Base-by-base conservation (phyloP, 1,140 invertebrate species). In the Gryon sp. region DNA sequence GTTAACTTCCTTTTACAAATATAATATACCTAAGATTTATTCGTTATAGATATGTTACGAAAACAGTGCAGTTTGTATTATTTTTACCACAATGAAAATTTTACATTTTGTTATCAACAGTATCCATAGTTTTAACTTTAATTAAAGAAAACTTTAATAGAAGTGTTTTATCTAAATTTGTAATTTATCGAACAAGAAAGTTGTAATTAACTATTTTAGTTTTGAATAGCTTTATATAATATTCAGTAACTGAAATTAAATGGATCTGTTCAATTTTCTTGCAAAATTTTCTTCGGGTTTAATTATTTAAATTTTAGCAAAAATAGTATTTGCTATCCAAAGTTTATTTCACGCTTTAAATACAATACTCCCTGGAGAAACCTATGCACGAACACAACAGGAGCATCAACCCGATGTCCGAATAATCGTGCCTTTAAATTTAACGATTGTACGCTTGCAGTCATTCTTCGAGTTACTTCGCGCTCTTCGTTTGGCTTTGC, bases 371-470 rank as follows among this genome's bases (percentile, higher is more conserved):
- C 53, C 19, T 59, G 28, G 41, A 68, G 63, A 78, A 81, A 73
- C 69, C 68, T 52, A 60, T 57, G 70, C 57, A 73, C 65, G 45
- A 69, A 69, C 22, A 32, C 18, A 52, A 74, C 50, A 66, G 52
- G 60, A 69, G 69, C 73, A 69, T 68, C 55, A 62, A 63, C 22
- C 34, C 50, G 62, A 63, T 43, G 52, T 74, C 32, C 53, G 46
- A 16, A 66, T 53, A 66, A 66, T 74, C 41, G 52, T 74, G 52
- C 53, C 52, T 77, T 80, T 83, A 82, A 82, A 84, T 72, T 83
- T 84, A 84, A 85, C 83, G 84, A 85, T 86, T 86, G 84, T 86
- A 86, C 84, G 80, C 65, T 85, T 84, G 72, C 78, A 80, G 66
- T 66, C 59, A 68, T 50, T 63, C 72, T 69, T 60, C 60, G 30